A percentile compares a stretch with the other conserved stretches of the same genome.
Evolutionary conservation across 2,113 vertebrate species (phyloP).

Genomic region (Xiphophorus couchianus): DNA sequence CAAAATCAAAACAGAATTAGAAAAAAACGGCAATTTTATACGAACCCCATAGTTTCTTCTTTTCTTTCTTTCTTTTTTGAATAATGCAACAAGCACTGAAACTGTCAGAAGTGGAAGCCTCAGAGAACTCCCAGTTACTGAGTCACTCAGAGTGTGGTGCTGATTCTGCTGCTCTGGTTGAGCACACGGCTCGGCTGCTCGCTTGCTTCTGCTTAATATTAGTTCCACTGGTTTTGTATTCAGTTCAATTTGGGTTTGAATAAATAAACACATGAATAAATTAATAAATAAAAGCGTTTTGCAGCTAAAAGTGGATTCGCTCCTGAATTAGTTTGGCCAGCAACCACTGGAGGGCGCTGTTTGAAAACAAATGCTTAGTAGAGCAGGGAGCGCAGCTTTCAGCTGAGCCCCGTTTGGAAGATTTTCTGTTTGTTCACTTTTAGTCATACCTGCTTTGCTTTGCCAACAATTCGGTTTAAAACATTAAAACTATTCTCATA

Average conservation of each 20-base stretch:
- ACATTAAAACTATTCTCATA: not conserved
- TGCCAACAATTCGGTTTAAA: not conserved
- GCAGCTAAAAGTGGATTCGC: not conserved
- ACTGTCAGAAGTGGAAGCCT: not conserved
- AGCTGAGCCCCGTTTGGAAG: not conserved
- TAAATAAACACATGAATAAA: not conserved
- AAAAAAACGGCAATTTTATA: too few species aligned
- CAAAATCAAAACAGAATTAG: too few species aligned
- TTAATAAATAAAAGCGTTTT: not conserved
- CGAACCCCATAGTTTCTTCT: too few species aligned
- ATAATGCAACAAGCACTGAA: not conserved
- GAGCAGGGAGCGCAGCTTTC: not conserved
- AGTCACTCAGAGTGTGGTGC: not conserved
- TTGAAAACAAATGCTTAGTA: slow-evolving; percentile 58
- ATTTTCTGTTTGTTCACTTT: slow-evolving; percentile 11
- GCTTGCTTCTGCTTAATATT: not conserved
- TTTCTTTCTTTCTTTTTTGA: too few species aligned
- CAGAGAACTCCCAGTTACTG: not conserved
- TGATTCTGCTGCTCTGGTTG: not conserved
- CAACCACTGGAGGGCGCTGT: slow-evolving; percentile 72
- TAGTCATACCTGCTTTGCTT: not conserved
- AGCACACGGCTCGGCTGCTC: not conserved
- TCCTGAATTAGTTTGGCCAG: not conserved
- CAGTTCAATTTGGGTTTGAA: not conserved
- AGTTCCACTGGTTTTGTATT: not conserved